These are phyloP conservation scores for Prostheceraeus crozeri DNA, from an alignment of 2,888 invertebrate species.

Conservation along the genomic window DNA sequence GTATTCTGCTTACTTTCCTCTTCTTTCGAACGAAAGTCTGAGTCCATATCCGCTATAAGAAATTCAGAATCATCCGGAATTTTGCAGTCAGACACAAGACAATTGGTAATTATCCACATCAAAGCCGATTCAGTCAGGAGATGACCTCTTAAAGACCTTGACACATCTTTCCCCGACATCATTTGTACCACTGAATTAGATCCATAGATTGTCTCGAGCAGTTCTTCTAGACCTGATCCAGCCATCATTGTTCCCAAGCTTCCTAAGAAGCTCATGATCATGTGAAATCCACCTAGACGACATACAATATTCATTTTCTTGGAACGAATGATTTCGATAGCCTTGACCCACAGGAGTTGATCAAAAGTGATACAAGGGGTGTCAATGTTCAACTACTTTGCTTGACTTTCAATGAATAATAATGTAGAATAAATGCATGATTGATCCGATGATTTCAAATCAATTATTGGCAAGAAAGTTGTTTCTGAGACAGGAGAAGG, in stretches of 20 bases:
- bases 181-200: slow-evolving; percentile 43
- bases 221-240: slow-evolving; percentile 43
- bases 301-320: slow-evolving; percentile 32
- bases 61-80: slow-evolving; percentile 17
- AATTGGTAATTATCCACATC: slow-evolving; percentile 13
- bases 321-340: slow-evolving; percentile 36
- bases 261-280: slow-evolving; percentile 44
- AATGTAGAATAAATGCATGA: slow-evolving; percentile 17
- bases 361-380: slow-evolving; percentile 43
- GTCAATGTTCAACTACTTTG: slow-evolving; percentile 27
- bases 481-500: background rate
- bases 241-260: slow-evolving; percentile 43
- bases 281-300: slow-evolving; percentile 42
- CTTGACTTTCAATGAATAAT: slow-evolving; percentile 37
- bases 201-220: slow-evolving; percentile 43
- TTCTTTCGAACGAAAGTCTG: background rate
- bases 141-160: slow-evolving; percentile 42
- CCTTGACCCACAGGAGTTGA: slow-evolving; percentile 42
- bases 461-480: background rate
- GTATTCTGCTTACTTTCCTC: background rate
- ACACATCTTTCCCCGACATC: slow-evolving; percentile 43
- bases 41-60: no score
- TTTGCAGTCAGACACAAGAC: background rate
- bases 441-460: background rate
- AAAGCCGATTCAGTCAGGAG: slow-evolving; percentile 42